These are phyloP conservation scores for Galbula dea DNA, from an alignment of 2,113 vertebrate genomes.

Conservation along the genomic window DNA sequence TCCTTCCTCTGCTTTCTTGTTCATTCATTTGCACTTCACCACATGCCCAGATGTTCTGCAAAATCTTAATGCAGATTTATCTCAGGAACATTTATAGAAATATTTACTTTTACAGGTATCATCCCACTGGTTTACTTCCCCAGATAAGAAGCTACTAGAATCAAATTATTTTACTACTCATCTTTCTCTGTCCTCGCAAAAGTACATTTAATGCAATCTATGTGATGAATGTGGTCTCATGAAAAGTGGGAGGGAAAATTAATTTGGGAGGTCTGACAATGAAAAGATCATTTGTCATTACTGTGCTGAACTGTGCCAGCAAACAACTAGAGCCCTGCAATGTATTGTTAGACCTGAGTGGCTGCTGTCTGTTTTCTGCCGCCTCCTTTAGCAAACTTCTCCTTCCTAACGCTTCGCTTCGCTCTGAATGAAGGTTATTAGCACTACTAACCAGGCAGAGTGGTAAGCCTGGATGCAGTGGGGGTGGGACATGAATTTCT, in stretches of 20 bases:
- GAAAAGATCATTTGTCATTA: constrained; percentile 73
- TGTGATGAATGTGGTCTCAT: constrained; percentile 64
- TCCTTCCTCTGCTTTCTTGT: not conserved
- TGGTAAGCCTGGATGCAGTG: not conserved
- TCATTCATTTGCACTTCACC: not conserved
- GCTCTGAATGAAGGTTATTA: constrained; percentile 67
- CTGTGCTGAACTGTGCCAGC: not conserved
- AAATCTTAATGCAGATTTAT: not conserved
- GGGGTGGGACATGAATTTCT: constrained; percentile 68
- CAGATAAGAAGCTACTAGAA: constrained; percentile 43
- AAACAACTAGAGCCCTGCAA: not conserved
- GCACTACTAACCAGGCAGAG: constrained; percentile 57
- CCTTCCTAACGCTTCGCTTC: not conserved
- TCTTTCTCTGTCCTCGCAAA: constrained; percentile 53
- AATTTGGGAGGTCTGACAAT: constrained; percentile 58
- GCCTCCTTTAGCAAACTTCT: constrained; percentile 24
- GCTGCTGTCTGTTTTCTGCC: not conserved
- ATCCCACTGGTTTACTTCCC: not conserved
- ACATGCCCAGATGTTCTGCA: not conserved
- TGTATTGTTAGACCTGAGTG: not conserved
- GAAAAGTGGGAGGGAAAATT: constrained; percentile 59
- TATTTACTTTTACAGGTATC: constrained; percentile 27
- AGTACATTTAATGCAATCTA: constrained; percentile 52
- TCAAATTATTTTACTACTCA: constrained; percentile 36
- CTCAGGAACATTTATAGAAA: not conserved